Base-by-base conservation (phyloP, 2,113 vertebrate genomes). In the Theristicus caerulescens region DNA sequence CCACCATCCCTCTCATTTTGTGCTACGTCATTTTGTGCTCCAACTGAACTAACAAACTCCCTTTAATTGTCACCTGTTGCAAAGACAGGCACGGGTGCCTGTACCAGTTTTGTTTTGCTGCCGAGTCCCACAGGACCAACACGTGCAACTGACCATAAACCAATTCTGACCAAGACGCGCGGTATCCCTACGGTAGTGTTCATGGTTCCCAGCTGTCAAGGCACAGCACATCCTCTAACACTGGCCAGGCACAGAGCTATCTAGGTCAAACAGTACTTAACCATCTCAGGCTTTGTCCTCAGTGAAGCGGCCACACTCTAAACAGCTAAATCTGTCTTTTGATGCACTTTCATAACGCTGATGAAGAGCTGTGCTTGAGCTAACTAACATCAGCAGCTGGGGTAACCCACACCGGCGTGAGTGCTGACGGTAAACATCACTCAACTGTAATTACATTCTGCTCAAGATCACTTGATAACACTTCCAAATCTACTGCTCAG, bases 191-290 rank as follows among this genome's bases (percentile, higher is more conserved):
- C 0, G 0, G 57, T 11, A 34, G 54, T 44, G 2, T 13, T 70
- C 55, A 58, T 9, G 27, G 52, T 4, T 82, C 62, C 57, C 92
- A 93, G 92, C 74, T 78, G 22, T 14, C 80, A 77, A 76, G 95
- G 62, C 62, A 82, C 34, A 69, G 86, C 42, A 93, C 67, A 70
- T 49, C 64, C 80, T 73, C 81, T 6, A 34, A 25, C 18, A 34
- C 24, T 3, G 17, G 51, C 77, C 65, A 91, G 70, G 47, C 77
- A 78, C 8, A 58, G 31, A 73, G 59, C 29, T 74, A 67, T 42
- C 40, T 82, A 85, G 84, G 90, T 94, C 94, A 91, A 58, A 49
- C 31, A 44, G 58, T 55, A 78, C 55, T 91, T 92, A 85, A 72
- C 78, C 62, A 79, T 40, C 88, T 76, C 58, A 42, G 66, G 54